Evolutionary conservation across 2,888 invertebrate species (phyloP), one percentile per base, ranked within the genome.

Genomic region (Leptinotarsa rubiginosa): DNA sequence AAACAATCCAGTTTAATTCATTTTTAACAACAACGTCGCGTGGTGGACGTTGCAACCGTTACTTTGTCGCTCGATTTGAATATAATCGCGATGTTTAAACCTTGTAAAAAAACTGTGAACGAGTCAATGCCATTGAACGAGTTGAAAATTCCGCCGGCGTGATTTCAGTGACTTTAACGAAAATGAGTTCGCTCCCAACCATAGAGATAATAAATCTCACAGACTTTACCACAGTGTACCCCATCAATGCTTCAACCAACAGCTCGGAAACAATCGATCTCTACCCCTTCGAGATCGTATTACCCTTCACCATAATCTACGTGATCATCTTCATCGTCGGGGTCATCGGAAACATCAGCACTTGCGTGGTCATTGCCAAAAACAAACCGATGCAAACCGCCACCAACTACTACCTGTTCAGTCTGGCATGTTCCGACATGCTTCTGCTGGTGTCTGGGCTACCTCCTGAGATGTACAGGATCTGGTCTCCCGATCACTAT

Each of bases 351-450:
- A 96, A 96, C 86, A 90, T 94, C 65, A 92, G 93, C 84, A 96
- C 96, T 1, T 96, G 96, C 84, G 89, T 96, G 75, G 96, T 97
- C n/a, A 96, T 97, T 78, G 91, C 93, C n/a, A 90, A 92, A 77
- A 96, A 96, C 87, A 93, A 93, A 80, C 94, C 93, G 78, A 95
- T 96, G 95, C 95, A 95, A 82, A 93, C 94, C 25, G 93, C 93
- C 2, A 94, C 94, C 7, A 94, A 94, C 82, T 94, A 93, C 84
- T 96, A 96, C 85, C 89, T 96, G 72, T 96, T 96, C 88, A 95
- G 94, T 86, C 88, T 96, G 85, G 95, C 96, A 1, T 90, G 96
- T 75, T 96, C 96, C 2, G 96, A 96, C 86, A 90, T 96, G 62
- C 88, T 96, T 25, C 88, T 96, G n/a, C 88, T 96, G 18, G 86